Evolutionary conservation across 2,113 vertebrate species (phyloP).

Genomic region (Laticauda laticaudata): DNA sequence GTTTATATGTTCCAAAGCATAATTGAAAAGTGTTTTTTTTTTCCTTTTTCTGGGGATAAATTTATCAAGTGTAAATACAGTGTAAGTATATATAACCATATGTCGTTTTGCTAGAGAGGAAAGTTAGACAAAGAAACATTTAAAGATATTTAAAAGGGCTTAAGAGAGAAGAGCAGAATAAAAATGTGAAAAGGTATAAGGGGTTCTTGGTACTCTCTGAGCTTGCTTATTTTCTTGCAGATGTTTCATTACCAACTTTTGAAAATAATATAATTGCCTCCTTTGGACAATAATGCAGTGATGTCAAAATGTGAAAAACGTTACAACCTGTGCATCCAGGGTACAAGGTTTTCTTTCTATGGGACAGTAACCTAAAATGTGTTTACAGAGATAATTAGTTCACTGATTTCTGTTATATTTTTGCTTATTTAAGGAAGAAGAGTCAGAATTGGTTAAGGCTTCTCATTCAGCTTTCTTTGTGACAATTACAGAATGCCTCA

Average conservation of each 20-base stretch:
- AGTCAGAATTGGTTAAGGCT: not conserved
- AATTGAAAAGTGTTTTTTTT: not conserved
- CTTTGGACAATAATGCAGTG: not conserved
- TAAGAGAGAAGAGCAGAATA: not conserved
- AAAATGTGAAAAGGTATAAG: not conserved
- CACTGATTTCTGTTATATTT: not conserved
- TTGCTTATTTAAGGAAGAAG: slow-evolving; percentile 7
- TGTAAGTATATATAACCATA: not conserved
- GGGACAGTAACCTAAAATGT: not conserved
- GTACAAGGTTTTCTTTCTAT: not conserved
- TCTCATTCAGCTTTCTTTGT: slow-evolving; percentile 38
- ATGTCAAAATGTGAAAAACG: not conserved
- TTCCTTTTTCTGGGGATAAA: fast-evolving
- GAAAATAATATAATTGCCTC: not conserved
- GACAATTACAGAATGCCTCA: slow-evolving; percentile 56
- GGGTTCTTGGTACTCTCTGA: not conserved
- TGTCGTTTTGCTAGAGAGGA: not conserved
- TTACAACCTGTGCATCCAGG: not conserved
- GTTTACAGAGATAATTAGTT: not conserved
- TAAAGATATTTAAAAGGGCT: not conserved
- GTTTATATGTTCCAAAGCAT: not conserved
- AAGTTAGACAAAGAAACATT: not conserved
- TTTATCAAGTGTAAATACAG: not conserved
- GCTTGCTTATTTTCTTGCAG: not conserved
- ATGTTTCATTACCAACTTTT: not conserved